phyloP scores from a whole-genome alignment of 2,888 invertebrate species.

The Amphipoea oculea region DNA sequence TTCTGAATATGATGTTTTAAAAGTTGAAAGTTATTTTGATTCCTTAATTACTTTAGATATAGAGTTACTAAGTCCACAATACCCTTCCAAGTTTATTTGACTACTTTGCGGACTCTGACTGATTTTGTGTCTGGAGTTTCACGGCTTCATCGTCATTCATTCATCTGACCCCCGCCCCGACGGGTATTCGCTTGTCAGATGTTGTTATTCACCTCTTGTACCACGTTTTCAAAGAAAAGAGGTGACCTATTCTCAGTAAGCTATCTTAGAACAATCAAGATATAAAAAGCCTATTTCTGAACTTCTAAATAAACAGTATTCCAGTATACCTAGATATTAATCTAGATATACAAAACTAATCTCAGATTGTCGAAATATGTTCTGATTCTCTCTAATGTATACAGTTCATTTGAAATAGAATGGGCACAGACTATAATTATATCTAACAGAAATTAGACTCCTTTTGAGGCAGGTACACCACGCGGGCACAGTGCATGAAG shows the following conservation, averaged over 20 bases:
- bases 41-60: too few species aligned
- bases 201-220: neutral
- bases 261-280: neutral
- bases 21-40: too few species aligned
- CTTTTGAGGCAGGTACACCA: neutral
- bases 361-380: constrained; percentile 1
- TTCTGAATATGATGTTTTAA: too few species aligned
- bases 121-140: neutral
- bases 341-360: constrained; percentile 16
- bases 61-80: neutral
- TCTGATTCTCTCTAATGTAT: neutral
- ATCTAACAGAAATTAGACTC: neutral
- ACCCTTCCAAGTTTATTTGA: neutral
- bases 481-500: neutral
- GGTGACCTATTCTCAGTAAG: neutral
- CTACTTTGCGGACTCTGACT: neutral
- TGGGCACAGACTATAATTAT: neutral
- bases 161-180: neutral
- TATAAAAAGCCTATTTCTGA: neutral
- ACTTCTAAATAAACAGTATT: constrained; percentile 4
- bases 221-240: neutral
- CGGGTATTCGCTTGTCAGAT: neutral
- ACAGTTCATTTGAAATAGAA: neutral
- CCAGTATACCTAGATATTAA: neutral
- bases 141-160: neutral